Evolutionary conservation across 2,113 vertebrate species (phyloP).

Genomic region (Peromyscus californicus): DNA sequence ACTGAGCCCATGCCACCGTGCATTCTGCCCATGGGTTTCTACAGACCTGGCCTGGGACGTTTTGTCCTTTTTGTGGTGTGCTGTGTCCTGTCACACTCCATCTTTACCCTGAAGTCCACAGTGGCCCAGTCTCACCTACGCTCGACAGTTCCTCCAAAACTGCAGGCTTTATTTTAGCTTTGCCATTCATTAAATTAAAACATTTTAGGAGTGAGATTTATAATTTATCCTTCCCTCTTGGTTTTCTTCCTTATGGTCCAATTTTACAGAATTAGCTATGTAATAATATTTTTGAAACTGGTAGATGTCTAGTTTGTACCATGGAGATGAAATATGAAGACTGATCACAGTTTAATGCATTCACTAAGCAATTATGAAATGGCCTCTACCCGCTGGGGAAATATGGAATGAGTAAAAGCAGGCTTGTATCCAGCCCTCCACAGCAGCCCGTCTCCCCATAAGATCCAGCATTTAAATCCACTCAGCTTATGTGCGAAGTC

Average conservation of each 20-base stretch:
- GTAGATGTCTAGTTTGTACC: background rate
- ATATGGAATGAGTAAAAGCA: background rate
- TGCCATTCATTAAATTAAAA: background rate
- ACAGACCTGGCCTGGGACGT: background rate
- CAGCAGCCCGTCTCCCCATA: rapidly evolving
- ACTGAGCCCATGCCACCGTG: background rate
- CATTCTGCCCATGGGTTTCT: background rate
- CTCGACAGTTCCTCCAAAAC: background rate
- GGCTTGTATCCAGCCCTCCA: background rate
- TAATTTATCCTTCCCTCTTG: constrained; percentile 18
- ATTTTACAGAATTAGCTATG: background rate
- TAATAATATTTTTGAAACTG: background rate
- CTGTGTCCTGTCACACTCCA: background rate
- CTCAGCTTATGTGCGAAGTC: background rate
- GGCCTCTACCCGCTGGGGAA: background rate
- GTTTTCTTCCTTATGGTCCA: background rate
- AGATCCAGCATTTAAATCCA: background rate
- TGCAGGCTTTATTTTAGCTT: background rate
- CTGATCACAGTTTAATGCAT: background rate
- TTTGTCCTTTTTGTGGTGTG: background rate
- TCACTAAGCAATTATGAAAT: background rate
- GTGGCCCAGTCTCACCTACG: background rate
- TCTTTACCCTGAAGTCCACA: background rate
- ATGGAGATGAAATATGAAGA: constrained; percentile 8
- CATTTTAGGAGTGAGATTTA: background rate